Conservation (phyloP, 2,113 vertebrate species). For the Dasyprocta punctata region DNA sequence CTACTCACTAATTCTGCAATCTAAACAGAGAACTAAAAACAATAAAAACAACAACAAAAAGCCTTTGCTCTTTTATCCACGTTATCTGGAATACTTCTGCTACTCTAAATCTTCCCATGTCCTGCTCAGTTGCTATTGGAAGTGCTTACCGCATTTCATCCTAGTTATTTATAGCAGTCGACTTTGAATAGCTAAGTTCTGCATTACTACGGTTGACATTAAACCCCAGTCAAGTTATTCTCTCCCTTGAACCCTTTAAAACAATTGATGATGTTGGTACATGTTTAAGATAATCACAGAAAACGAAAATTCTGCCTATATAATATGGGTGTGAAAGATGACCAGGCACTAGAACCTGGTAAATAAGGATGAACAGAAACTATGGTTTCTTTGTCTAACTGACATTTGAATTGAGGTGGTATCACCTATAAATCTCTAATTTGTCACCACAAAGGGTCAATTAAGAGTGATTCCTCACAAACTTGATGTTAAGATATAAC, state of each 20-base stretch:
- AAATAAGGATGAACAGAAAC: not conserved
- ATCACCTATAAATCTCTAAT: not conserved
- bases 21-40: not conserved
- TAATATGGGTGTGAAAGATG: not conserved
- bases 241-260: not conserved
- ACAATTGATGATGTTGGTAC: not conserved
- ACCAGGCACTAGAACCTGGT: not conserved
- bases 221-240: not conserved
- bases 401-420: not conserved
- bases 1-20: not conserved
- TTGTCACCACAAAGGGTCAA: not conserved
- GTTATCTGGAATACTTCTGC: not conserved
- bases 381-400: not conserved
- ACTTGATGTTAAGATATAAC: not conserved
- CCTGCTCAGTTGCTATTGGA: not conserved
- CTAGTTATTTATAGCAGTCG: conserved; percentile 11
- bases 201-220: conserved; percentile 13
- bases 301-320: not conserved
- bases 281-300: conserved; percentile 27
- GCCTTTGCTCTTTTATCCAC: not conserved
- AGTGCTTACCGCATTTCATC: conserved; percentile 9
- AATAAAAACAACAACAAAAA: not conserved
- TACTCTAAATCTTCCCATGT: not conserved
- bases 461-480: not conserved
- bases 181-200: conserved; percentile 30